These are phyloP conservation scores for Cisticola juncidis DNA, from an alignment of 2,113 vertebrate genomes.

Conservation along the genomic window DNA sequence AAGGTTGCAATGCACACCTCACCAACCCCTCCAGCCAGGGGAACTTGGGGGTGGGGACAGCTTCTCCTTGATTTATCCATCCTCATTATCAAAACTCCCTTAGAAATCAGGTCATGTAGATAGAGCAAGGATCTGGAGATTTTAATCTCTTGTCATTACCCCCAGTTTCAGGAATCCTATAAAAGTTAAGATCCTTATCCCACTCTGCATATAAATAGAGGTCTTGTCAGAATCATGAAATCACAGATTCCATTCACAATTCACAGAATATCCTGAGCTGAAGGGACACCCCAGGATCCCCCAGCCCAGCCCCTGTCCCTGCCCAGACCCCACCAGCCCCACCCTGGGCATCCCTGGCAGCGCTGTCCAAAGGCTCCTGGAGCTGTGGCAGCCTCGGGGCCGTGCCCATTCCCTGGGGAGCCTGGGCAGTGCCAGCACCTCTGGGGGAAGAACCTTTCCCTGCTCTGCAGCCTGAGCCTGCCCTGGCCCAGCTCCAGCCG, in stretches of 20 bases:
- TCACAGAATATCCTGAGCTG: neutral
- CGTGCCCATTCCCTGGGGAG: neutral
- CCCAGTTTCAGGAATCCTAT: neutral
- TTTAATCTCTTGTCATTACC: neutral
- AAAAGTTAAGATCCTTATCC: neutral
- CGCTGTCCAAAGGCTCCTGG: neutral
- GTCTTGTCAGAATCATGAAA: neutral
- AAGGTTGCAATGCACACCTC: neutral
- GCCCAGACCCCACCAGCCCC: neutral
- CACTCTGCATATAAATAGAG: neutral
- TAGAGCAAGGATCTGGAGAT: neutral
- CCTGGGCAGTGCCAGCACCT: neutral
- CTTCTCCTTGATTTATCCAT: neutral
- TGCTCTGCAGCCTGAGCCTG: no score
- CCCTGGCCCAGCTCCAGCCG: no score
- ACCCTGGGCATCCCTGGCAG: neutral
- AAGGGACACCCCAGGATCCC: accelerated
- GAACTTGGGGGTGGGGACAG: neutral
- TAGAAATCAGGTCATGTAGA: neutral
- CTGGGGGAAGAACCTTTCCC: neutral
- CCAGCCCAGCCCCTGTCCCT: accelerated
- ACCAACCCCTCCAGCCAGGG: neutral
- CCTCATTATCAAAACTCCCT: neutral
- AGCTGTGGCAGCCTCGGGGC: neutral
- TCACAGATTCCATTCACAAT: neutral